Evolutionary conservation across 2,797 vertebrate genomes (phyloP).

Genomic region (Thunnus albacares): DNA sequence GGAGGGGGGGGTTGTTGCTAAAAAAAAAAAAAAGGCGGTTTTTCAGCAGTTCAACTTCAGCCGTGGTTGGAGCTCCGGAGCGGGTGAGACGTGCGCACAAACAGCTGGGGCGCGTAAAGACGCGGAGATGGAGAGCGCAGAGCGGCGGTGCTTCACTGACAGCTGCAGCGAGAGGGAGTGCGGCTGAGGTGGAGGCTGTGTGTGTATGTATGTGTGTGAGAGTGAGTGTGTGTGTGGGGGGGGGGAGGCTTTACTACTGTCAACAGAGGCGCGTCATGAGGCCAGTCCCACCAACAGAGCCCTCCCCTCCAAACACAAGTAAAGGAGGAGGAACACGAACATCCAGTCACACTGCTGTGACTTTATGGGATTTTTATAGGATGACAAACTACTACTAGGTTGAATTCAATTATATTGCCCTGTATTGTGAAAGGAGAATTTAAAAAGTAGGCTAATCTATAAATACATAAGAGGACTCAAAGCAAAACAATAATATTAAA

Average conservation of each 20-base stretch:
- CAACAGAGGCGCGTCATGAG: slow-evolving; percentile 66
- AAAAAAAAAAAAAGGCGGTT: too few species aligned
- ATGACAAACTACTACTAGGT: not conserved
- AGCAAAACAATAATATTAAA: not conserved
- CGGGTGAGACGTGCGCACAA: slow-evolving; percentile 22
- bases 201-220: slow-evolving; percentile 15
- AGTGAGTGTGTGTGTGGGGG: slow-evolving; percentile 13
- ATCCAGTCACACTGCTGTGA: not conserved
- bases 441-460: not conserved
- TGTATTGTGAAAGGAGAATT: too few species aligned
- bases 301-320: slow-evolving; percentile 40
- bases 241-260: slow-evolving; percentile 68
- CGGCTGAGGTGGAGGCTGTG: slow-evolving; percentile 1
- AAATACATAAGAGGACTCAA: not conserved
- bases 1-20: too few species aligned
- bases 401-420: too few species aligned
- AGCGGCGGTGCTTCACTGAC: slow-evolving; percentile 27
- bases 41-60: not conserved
- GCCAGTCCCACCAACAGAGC: slow-evolving; percentile 48
- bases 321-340: slow-evolving; percentile 3
- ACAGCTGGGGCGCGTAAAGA: slow-evolving; percentile 38
- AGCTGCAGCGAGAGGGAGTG: slow-evolving; percentile 24
- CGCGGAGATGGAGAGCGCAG: slow-evolving; percentile 17
- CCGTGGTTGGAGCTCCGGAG: slow-evolving; percentile 9
- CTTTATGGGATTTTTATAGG: not conserved